These are phyloP conservation scores for Macaria liturata DNA, from an alignment of 2,888 invertebrate species.

Conservation along the genomic window DNA sequence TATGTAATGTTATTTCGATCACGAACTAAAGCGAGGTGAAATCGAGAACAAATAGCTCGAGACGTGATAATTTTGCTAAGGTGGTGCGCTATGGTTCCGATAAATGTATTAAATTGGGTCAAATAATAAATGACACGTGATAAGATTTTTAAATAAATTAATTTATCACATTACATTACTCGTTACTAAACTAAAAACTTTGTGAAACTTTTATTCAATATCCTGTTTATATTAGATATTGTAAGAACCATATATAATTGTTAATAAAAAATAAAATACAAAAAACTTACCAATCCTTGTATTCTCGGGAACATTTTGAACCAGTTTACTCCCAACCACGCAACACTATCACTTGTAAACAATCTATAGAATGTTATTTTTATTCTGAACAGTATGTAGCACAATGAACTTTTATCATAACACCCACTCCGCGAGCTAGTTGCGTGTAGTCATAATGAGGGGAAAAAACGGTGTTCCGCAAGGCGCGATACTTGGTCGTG, in stretches of 20 bases:
- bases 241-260: too few relatives aligned
- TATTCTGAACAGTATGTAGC: conserved; percentile 34
- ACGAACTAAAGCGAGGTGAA: conserved; percentile 37
- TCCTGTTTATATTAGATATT: too few relatives aligned
- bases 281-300: conserved; percentile 72
- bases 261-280: not conserved
- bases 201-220: too few relatives aligned
- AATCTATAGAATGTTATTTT: conserved; percentile 33
- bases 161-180: too few relatives aligned
- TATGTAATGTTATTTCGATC: conserved; percentile 34
- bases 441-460: conserved; percentile 43
- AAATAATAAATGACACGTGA: conserved; percentile 21
- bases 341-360: conserved; percentile 45
- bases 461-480: conserved; percentile 42
- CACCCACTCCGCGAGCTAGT: conserved; percentile 46
- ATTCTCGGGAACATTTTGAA: conserved; percentile 75
- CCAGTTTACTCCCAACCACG: conserved; percentile 38
- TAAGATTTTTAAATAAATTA: not conserved
- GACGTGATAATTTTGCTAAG: conserved; percentile 36
- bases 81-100: conserved; percentile 30
- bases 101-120: conserved; percentile 33
- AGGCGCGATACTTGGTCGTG: conserved; percentile 34
- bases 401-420: conserved; percentile 52
- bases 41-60: conserved; percentile 33
- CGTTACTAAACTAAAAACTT: too few relatives aligned